Conservation (phyloP, 23 tunicate species). For the Halocynthia aurantium region DNA sequence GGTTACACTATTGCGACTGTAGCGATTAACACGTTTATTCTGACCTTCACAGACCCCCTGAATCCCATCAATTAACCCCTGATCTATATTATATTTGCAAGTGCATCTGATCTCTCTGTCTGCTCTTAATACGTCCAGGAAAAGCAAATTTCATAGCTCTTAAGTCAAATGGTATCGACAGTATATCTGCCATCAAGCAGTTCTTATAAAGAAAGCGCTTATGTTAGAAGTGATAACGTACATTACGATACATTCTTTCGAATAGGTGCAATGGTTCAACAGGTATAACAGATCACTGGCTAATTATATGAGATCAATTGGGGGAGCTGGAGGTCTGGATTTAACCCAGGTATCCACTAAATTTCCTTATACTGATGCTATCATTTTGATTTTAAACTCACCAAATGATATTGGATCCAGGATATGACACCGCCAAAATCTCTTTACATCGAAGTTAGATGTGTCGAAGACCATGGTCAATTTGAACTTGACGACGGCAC, state of each 20-base stretch:
- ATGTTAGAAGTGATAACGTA: too few relatives aligned
- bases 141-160: too few relatives aligned
- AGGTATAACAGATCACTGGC: conserved; percentile 90
- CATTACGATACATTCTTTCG: neutral
- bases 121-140: too few relatives aligned
- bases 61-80: too few relatives aligned
- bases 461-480: conserved; percentile 86
- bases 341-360: conserved; percentile 61
- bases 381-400: neutral
- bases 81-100: too few relatives aligned
- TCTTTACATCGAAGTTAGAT: conserved; percentile 87
- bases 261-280: conserved; percentile 68
- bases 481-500: conserved; percentile 82
- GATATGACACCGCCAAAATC: conserved; percentile 83
- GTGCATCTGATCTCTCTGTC: too few relatives aligned
- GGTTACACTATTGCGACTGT: too few relatives aligned
- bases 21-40: too few relatives aligned
- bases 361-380: neutral
- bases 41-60: too few relatives aligned
- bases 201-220: too few relatives aligned
- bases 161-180: too few relatives aligned
- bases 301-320: conserved; percentile 84
- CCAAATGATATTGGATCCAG: conserved; percentile 5
- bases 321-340: conserved; percentile 80
- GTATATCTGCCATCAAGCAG: too few relatives aligned